Conservation (phyloP, 2,113 vertebrate species). For the Pseudorectes ferrugineus region DNA sequence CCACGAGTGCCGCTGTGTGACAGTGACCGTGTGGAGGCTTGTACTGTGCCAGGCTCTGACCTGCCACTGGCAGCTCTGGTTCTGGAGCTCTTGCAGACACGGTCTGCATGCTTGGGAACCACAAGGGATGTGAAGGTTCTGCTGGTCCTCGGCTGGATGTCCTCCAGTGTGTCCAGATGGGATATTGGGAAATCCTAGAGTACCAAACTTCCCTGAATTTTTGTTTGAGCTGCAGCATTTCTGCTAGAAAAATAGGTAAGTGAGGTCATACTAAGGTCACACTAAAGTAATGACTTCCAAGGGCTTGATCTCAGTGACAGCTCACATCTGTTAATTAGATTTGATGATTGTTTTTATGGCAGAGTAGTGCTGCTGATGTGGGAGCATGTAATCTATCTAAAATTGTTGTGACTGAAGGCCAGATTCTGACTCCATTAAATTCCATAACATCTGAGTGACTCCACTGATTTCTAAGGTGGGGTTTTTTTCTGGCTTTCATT, state of each 20-base stretch:
- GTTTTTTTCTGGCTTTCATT: neutral
- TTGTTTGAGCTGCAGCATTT: neutral
- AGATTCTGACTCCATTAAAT: neutral
- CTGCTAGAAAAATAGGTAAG: neutral
- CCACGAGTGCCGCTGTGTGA: neutral
- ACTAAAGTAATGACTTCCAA: neutral
- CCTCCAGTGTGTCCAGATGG: neutral
- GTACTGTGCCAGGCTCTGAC: neutral
- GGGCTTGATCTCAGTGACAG: neutral
- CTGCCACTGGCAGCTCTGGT: neutral
- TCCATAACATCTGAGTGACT: neutral
- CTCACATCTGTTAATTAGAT: neutral
- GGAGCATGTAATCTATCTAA: neutral
- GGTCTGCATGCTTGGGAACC: neutral
- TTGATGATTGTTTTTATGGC: neutral
- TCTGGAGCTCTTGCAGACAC: neutral
- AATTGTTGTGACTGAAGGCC: neutral
- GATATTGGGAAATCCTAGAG: neutral
- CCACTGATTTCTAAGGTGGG: neutral
- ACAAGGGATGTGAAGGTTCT: neutral
- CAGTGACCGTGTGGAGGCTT: neutral
- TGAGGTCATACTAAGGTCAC: neutral
- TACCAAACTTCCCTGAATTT: neutral
- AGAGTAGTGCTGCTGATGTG: neutral
- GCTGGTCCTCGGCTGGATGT: neutral